Evolutionary conservation across 1,140 invertebrate genomes (phyloP).

Genomic region (Matsumurasca onukii): DNA sequence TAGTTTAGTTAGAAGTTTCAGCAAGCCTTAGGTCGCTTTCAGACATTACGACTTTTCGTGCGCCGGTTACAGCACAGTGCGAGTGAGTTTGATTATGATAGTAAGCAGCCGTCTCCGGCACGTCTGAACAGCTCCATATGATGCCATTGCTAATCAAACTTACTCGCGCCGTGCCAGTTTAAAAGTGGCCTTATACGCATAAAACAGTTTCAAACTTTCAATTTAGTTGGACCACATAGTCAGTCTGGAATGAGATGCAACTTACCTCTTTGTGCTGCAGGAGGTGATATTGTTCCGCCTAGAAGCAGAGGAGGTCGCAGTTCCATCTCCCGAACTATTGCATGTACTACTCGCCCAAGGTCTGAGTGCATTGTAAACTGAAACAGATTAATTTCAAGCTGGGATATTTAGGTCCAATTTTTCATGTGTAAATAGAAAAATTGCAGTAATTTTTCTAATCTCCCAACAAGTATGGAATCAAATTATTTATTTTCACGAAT

Average conservation of each 20-base stretch:
- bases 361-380: slow-evolving; percentile 74
- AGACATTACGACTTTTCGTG: no score
- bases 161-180: background rate
- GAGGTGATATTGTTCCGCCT: slow-evolving; percentile 23
- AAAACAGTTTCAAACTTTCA: background rate
- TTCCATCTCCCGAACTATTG: slow-evolving; percentile 73
- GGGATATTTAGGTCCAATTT: background rate
- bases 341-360: slow-evolving; percentile 74
- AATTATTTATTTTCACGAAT: background rate
- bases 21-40: no score
- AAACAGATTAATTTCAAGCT: slow-evolving; percentile 35
- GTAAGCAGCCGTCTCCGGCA: no score
- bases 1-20: no score
- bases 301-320: slow-evolving; percentile 56
- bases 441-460: background rate
- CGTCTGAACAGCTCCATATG: no score
- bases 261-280: slow-evolving; percentile 17
- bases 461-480: background rate
- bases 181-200: background rate
- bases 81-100: no score
- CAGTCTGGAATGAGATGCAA: background rate
- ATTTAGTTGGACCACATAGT: background rate
- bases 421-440: background rate
- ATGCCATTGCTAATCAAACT: no score
- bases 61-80: no score